phyloP scores from a whole-genome alignment of 35 echinoderm and acorn worm species.

The Apostichopus californicus region DNA sequence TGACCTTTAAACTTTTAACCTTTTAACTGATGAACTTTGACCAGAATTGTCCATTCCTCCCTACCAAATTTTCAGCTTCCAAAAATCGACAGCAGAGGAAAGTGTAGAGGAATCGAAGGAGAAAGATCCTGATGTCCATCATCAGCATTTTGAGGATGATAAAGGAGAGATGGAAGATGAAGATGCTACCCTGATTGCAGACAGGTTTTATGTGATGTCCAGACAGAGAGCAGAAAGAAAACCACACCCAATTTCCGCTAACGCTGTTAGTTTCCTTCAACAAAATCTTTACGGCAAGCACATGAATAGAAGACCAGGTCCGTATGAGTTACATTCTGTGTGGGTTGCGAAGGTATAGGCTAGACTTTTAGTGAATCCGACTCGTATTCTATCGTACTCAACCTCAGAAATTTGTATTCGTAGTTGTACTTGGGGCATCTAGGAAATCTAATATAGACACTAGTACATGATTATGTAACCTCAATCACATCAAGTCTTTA shows the following conservation, averaged over 20 bases:
- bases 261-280: not conserved
- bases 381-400: too few relatives aligned
- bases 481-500: too few relatives aligned
- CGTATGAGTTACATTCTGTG: not conserved
- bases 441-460: too few relatives aligned
- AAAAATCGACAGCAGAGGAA: not conserved
- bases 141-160: not conserved
- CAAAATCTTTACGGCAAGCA: not conserved
- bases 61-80: not conserved
- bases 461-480: too few relatives aligned
- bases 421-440: too few relatives aligned
- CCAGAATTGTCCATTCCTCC: too few relatives aligned
- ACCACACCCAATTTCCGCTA: not conserved
- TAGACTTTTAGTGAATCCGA: too few relatives aligned
- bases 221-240: not conserved
- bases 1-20: too few relatives aligned
- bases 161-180: not conserved
- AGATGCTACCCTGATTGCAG: not conserved
- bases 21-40: too few relatives aligned
- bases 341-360: too few relatives aligned
- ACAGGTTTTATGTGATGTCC: constrained; percentile 20
- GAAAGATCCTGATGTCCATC: not conserved
- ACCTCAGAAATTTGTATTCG: too few relatives aligned
- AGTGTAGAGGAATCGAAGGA: not conserved
- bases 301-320: constrained; percentile 23